Conservation (phyloP, 2,888 invertebrate species). For the Helobdella robusta region DNA sequence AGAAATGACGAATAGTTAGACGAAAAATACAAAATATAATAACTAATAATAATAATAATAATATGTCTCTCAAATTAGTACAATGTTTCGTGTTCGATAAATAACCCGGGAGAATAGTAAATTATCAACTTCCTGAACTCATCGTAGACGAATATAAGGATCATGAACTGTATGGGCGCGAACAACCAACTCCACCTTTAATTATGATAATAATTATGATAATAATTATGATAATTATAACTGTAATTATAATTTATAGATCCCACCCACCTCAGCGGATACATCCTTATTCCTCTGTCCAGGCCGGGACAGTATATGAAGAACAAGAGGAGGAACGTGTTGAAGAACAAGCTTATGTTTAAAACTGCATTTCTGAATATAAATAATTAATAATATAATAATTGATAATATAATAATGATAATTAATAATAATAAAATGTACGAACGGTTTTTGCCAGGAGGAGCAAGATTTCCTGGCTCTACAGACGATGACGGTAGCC, state of each 20-base stretch:
- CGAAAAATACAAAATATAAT: not conserved
- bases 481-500: constrained; percentile 37
- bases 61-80: constrained; percentile 30
- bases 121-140: constrained; percentile 37
- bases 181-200: constrained; percentile 38
- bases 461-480: constrained; percentile 31
- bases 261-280: constrained; percentile 47
- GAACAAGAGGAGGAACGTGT: constrained; percentile 49
- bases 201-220: not conserved
- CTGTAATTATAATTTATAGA: not conserved
- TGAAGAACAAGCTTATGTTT: constrained; percentile 50
- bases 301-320: constrained; percentile 50
- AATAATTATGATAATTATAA: not conserved
- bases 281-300: constrained; percentile 50
- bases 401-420: not conserved
- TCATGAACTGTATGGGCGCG: constrained; percentile 36
- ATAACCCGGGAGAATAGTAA: constrained; percentile 34
- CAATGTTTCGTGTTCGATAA: constrained; percentile 37
- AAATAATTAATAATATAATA: not conserved
- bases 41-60: not conserved
- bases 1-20: not conserved
- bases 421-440: constrained; percentile 35
- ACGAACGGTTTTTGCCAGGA: constrained; percentile 27
- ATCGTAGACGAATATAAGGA: constrained; percentile 38
- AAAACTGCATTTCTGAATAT: constrained; percentile 46